Evolutionary conservation across 2,888 invertebrate genomes (phyloP).

Genomic region (Disparrhopalites patrizii): DNA sequence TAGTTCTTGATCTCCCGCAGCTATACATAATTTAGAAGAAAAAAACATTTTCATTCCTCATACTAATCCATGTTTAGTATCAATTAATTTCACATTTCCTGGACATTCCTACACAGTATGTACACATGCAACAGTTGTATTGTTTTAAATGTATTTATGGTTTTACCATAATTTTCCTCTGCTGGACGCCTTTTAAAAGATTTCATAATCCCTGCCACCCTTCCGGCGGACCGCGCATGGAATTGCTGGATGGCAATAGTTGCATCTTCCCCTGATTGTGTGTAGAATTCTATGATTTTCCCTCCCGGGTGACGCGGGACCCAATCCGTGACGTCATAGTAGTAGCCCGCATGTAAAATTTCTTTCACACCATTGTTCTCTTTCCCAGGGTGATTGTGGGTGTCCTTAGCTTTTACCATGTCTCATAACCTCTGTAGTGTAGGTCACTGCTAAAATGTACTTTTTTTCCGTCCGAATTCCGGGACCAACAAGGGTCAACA

Average conservation of each 20-base stretch:
- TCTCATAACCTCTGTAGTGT: too few species aligned
- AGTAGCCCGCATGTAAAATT: conserved; percentile 35
- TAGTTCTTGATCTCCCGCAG: conserved; percentile 33
- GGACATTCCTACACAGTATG: too few species aligned
- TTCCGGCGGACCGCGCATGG: conserved; percentile 32
- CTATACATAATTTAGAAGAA: conserved; percentile 17
- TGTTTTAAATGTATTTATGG: too few species aligned
- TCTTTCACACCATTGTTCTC: conserved; percentile 16
- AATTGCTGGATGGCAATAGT: conserved; percentile 36
- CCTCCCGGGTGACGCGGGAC: conserved; percentile 37
- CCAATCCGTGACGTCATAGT: conserved; percentile 38
- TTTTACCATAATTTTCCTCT: conserved; percentile 21
- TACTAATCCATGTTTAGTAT: background rate
- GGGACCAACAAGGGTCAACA: too few species aligned
- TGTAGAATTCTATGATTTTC: conserved; percentile 34
- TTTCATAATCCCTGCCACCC: conserved; percentile 35
- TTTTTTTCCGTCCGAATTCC: too few species aligned
- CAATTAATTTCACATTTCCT: too few species aligned
- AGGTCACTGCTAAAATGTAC: too few species aligned
- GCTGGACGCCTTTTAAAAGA: conserved; percentile 32
- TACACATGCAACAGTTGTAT: too few species aligned
- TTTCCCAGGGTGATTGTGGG: background rate
- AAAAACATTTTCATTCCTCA: background rate
- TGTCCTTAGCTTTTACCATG: too few species aligned
- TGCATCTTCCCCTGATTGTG: conserved; percentile 33